A percentile compares a stretch with the other conserved stretches of the same genome.
Conservation (phyloP, 2,797 vertebrate species). For the Thripadectes ignobilis region DNA sequence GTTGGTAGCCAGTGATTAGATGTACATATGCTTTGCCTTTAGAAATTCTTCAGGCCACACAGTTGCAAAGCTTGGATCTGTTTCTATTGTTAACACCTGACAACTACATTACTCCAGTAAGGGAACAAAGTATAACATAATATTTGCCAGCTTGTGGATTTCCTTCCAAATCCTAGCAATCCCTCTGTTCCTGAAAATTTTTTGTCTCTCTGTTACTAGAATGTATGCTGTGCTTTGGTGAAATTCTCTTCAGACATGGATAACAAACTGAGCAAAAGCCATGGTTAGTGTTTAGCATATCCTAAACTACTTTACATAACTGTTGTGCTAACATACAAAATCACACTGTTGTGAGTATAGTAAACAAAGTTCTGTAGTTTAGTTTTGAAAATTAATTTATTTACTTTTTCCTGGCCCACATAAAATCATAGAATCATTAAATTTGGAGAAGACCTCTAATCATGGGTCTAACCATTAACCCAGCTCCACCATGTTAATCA, state of each 20-base stretch:
- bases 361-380: neutral
- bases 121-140: neutral
- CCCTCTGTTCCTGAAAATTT: neutral
- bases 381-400: neutral
- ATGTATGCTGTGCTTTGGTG: neutral
- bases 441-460: neutral
- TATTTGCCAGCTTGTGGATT: neutral
- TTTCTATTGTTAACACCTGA: neutral
- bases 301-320: neutral
- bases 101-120: neutral
- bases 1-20: neutral
- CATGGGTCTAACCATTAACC: neutral
- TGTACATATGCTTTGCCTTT: neutral
- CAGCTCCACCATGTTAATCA: neutral
- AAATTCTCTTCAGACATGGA: neutral
- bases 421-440: neutral
- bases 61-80: neutral
- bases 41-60: neutral
- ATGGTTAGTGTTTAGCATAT: neutral
- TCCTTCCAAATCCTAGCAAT: neutral
- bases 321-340: neutral
- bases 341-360: neutral
- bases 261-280: neutral
- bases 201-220: neutral
- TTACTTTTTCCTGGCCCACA: neutral